These are phyloP conservation scores for Drosophila borborema DNA, from an alignment of 2,888 invertebrate species.

Conservation along the genomic window DNA sequence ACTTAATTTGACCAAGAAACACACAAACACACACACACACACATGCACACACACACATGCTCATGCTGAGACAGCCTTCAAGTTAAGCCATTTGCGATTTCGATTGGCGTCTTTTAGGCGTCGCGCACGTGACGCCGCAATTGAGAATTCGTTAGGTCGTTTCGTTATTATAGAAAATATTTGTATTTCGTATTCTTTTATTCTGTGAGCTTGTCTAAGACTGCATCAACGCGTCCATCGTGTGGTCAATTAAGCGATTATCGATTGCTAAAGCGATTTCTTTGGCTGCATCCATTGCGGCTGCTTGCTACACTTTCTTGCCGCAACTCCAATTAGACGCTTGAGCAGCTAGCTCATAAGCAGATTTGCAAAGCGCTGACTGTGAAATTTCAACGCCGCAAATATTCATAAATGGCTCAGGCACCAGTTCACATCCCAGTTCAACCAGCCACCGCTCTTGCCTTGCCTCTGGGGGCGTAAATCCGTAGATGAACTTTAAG, in stretches of 20 bases:
- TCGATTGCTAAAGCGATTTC: constrained; percentile 49
- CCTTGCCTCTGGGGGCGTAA: constrained; percentile 1
- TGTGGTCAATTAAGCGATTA: constrained; percentile 69
- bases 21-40: not conserved
- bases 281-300: constrained; percentile 1
- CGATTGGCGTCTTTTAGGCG: constrained; percentile 19
- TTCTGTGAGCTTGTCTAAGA: not conserved
- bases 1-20: constrained; percentile 16
- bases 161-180: constrained; percentile 12
- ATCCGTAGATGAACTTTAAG: constrained; percentile 40
- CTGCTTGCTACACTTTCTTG: constrained; percentile 16
- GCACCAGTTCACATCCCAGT: not conserved
- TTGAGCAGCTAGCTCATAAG: constrained; percentile 52
- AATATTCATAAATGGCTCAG: constrained; percentile 67
- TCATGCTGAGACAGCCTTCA: not conserved
- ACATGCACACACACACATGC: not conserved
- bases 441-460: not conserved
- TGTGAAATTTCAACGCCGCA: constrained; percentile 62
- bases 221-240: constrained; percentile 53
- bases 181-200: not conserved
- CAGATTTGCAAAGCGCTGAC: constrained; percentile 66
- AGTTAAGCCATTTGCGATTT: constrained; percentile 27
- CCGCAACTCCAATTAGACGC: constrained; percentile 66
- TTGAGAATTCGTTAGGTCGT: constrained; percentile 31
- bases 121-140: constrained; percentile 37